phyloP scores from a whole-genome alignment of 2,888 invertebrate species.

The Palloptera scutellata region DNA sequence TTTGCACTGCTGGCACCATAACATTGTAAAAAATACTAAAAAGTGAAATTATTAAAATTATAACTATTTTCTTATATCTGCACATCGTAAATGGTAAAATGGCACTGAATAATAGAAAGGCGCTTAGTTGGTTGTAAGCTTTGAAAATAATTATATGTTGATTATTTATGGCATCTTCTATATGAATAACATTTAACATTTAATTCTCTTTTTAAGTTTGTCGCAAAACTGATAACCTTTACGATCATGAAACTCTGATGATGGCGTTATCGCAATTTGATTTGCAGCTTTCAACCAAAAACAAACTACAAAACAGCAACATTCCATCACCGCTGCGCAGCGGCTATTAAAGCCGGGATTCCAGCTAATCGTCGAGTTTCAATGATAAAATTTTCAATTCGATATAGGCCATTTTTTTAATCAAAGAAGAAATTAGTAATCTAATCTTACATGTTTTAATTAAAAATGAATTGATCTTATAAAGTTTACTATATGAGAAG shows the following conservation, averaged over 20 bases:
- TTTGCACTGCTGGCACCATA: neutral
- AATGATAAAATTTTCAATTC: no score
- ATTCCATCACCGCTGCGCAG: no score
- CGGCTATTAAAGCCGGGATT: no score
- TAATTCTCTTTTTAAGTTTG: no score
- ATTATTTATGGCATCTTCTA: neutral
- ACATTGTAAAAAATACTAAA: neutral
- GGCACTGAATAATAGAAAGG: neutral
- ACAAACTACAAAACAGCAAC: neutral
- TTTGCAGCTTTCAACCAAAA: neutral
- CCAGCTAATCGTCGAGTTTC: no score
- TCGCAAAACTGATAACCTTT: conserved; percentile 1
- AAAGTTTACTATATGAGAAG: no score
- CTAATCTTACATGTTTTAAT: no score
- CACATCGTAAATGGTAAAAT: conserved; percentile 5
- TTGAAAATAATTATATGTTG: neutral
- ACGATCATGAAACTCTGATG: neutral
- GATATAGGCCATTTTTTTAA: no score
- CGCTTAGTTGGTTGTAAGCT: neutral
- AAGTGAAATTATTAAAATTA: neutral
- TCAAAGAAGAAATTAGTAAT: no score
- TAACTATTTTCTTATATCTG: neutral
- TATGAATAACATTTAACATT: neutral
- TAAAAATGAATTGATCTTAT: no score
- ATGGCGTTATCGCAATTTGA: neutral